These are phyloP conservation scores for Phasia obesa DNA, from an alignment of 2,888 invertebrate species.

Conservation along the genomic window DNA sequence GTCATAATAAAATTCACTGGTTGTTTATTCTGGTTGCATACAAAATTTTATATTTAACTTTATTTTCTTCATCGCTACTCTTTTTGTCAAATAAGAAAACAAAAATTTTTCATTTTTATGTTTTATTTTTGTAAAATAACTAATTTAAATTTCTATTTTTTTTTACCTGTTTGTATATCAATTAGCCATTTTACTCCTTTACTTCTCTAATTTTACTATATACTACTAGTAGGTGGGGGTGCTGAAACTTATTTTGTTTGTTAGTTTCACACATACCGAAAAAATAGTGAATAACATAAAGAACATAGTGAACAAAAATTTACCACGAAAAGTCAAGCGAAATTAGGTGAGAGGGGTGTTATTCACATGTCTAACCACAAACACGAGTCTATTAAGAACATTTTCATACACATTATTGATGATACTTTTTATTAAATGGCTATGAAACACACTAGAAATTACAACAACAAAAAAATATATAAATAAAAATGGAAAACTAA, in stretches of 20 bases:
- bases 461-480: constrained; percentile 19
- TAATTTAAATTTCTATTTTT: no score
- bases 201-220: not conserved
- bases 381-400: constrained; percentile 66
- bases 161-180: no score
- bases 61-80: no score
- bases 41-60: no score
- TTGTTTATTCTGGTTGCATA: no score
- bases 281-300: constrained; percentile 5
- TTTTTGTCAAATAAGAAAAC: no score
- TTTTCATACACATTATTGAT: constrained; percentile 68
- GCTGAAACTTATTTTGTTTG: constrained; percentile 35
- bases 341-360: constrained; percentile 32
- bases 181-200: constrained; percentile 15
- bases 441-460: constrained; percentile 49
- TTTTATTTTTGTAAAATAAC: no score
- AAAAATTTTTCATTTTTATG: no score
- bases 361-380: constrained; percentile 66
- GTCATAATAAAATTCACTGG: no score
- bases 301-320: not conserved
- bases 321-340: constrained; percentile 7
- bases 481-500: not conserved
- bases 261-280: constrained; percentile 6
- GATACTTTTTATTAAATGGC: constrained; percentile 66
- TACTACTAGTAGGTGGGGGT: constrained; percentile 10